Evolutionary conservation across 92 coral and sea anemone species (phyloP).

Genomic region (Epizoanthus illoricatus): DNA sequence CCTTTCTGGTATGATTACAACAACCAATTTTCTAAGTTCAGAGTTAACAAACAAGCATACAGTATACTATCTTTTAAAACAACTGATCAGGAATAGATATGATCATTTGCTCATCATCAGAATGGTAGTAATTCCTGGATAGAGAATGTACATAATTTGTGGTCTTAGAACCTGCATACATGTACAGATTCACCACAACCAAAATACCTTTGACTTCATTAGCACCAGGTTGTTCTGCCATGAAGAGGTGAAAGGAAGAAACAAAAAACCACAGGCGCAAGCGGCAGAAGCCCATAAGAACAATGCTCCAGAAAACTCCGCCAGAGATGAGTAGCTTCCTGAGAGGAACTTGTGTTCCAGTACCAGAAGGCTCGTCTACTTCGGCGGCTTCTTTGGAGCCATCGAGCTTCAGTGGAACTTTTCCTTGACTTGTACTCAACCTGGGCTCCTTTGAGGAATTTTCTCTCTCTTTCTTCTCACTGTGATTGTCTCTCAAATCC

Average conservation of each 20-base stretch:
- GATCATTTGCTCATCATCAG: too few species aligned
- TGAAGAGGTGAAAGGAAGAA: slow-evolving; percentile 18
- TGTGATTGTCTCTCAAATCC: background rate
- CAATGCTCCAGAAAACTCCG: slow-evolving; percentile 15
- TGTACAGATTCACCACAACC: too few species aligned
- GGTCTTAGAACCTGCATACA: too few species aligned
- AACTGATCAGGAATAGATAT: too few species aligned
- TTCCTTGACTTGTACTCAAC: background rate
- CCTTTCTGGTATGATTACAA: too few species aligned
- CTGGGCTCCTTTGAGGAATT: background rate
- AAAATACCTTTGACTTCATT: background rate
- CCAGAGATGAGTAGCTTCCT: slow-evolving; percentile 6
- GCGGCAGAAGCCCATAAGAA: slow-evolving; percentile 22
- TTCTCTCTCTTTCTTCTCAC: background rate
- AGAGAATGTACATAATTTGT: too few species aligned
- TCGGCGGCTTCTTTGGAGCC: background rate
- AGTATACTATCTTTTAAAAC: too few species aligned
- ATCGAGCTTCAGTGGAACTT: background rate
- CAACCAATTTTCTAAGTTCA: too few species aligned
- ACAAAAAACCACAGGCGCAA: slow-evolving; percentile 19
- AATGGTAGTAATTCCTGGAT: too few species aligned
- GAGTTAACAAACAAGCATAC: too few species aligned
- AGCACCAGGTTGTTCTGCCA: slow-evolving; percentile 26
- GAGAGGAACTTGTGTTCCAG: background rate
- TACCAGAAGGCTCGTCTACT: background rate